Base-by-base conservation (phyloP, 2,113 vertebrate species). In the Podarcis raffonei region DNA sequence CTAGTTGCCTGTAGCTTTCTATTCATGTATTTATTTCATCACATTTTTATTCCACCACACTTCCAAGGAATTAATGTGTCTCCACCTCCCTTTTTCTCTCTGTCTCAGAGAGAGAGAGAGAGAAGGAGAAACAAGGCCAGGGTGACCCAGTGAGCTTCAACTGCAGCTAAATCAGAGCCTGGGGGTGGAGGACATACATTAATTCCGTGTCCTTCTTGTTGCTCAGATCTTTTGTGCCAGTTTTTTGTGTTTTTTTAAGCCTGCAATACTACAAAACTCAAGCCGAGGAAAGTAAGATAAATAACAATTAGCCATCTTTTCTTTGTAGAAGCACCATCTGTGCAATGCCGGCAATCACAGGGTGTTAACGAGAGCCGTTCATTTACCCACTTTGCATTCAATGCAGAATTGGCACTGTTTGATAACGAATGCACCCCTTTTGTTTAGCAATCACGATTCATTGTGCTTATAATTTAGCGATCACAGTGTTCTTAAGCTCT, bases 281-380 rank as follows among this genome's bases (percentile, higher is more conserved):
- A 89, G 48, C 3, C 39, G 4, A 76, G 91, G 86, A 81, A 89
- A 91, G 62, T 66, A 85, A 87, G 80, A 89, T 82, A 92, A 93
- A 93, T 83, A 89, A 74, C 20, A 85, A 80, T 82, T 69, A 93
- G 78, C 85, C 27, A 75, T 25, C 25, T 83, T 90, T 87, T 74
- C 20, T 78, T 20, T 59, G 81, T 68, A 79, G 89, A 85, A 90
- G 83, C 68, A 78, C n/a, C 75, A 81, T 89, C 88, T 81, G 75
- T 84, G 90, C 83, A 81, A 35, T 79, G 88, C 57, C 85, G 42
- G 87, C 77, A 76, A 87, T 23, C 35, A 0, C 72, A 66, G 69
- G 20, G 88, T n/a, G 80, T 76, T 84, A 39, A 59, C 25, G 83
- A 81, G 62, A 87, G 79, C 92, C 39, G 81, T 62, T 92, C 81